These are phyloP conservation scores for Poecilia wingei DNA, from an alignment of 2,797 vertebrate species.

Conservation along the genomic window DNA sequence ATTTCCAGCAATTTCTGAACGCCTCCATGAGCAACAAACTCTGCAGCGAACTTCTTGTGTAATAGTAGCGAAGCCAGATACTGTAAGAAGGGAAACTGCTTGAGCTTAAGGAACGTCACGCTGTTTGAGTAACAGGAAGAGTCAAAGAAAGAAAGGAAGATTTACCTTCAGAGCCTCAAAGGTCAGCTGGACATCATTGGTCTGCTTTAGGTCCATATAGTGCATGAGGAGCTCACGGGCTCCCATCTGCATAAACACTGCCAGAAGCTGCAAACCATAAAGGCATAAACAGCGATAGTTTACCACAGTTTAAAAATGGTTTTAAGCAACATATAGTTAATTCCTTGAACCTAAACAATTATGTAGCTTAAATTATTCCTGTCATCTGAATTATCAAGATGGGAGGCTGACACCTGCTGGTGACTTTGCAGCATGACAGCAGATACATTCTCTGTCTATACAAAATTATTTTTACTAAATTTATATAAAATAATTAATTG, in stretches of 20 bases:
- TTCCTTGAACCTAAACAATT: neutral
- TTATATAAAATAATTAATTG: neutral
- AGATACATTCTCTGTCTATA: neutral
- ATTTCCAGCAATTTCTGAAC: conserved; percentile 98
- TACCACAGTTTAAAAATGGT: conserved; percentile 5
- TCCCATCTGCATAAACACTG: conserved; percentile 98
- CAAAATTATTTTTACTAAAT: neutral
- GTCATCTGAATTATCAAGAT: conserved; percentile 8
- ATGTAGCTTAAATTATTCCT: neutral
- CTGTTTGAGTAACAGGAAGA: neutral
- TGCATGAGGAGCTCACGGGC: conserved; percentile 97
- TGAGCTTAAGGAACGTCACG: neutral
- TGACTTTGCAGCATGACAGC: conserved; percentile 36
- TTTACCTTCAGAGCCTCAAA: conserved; percentile 98
- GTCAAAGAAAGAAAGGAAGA: neutral
- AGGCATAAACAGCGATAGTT: neutral
- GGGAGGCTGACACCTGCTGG: conserved; percentile 71
- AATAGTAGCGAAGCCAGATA: conserved; percentile 95
- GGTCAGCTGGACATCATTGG: conserved; percentile 96
- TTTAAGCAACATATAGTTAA: neutral
- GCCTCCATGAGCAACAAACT: conserved; percentile 98
- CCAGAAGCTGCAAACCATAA: conserved; percentile 85
- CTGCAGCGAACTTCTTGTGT: conserved; percentile 98
- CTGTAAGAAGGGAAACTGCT: conserved; percentile 66
- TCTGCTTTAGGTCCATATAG: conserved; percentile 96